A percentile compares a stretch with the other conserved stretches of the same genome.
Conservation (phyloP, 2,797 vertebrate species). For the Vespertilio murinus region DNA sequence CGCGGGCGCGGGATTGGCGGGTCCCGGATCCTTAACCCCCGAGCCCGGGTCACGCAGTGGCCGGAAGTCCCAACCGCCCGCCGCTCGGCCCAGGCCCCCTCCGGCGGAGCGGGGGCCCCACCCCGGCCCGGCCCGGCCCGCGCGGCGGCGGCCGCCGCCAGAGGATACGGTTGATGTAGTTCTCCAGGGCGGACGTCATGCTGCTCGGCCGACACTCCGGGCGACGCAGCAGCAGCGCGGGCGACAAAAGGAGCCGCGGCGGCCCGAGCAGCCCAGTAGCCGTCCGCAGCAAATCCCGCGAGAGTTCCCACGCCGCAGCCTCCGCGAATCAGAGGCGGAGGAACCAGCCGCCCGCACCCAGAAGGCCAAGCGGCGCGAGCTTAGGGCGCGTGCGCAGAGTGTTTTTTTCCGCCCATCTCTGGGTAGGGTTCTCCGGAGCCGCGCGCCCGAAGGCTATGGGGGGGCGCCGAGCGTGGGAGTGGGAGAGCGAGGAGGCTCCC, state of each 20-base stretch:
- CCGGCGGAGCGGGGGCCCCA: no score
- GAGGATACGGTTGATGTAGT: constrained; percentile 97
- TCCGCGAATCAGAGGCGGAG: neutral
- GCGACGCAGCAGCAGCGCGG: accelerated
- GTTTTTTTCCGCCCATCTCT: accelerated
- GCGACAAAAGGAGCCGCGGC: accelerated
- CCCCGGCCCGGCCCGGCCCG: accelerated
- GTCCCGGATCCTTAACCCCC: neutral
- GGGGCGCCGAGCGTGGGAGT: accelerated
- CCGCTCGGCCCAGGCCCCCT: neutral
- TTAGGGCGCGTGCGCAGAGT: constrained; percentile 4
- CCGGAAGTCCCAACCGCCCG: neutral
- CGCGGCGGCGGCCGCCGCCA: neutral
- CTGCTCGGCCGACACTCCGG: neutral
- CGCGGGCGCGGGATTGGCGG: accelerated
- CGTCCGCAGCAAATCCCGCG: constrained; percentile 41
- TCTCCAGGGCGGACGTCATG: constrained; percentile 95
- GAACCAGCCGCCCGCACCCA: accelerated
- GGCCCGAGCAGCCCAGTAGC: accelerated
- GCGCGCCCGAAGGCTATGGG: accelerated
- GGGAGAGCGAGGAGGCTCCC: neutral
- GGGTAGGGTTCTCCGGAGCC: neutral
- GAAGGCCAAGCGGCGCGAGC: accelerated
- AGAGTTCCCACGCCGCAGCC: neutral
- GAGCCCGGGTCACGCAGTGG: accelerated